phyloP scores from a whole-genome alignment of 2,797 vertebrate species.

The Cryptoprocta ferox region DNA sequence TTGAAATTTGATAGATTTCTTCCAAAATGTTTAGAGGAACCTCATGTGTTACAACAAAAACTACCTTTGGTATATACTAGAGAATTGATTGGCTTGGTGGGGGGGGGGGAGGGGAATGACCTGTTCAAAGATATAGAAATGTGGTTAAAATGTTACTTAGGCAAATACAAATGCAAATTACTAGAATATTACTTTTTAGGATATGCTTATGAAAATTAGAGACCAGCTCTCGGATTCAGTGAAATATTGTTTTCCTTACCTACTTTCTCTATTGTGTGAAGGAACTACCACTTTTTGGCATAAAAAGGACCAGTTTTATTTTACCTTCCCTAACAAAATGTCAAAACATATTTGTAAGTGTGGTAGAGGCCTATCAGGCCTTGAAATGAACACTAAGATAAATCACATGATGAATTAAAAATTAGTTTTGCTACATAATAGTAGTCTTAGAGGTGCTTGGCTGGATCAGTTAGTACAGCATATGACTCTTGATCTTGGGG shows the following conservation, averaged over 20 bases:
- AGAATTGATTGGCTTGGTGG: background rate
- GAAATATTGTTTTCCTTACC: slow-evolving; percentile 12
- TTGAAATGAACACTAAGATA: slow-evolving; percentile 34
- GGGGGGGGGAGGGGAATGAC: slow-evolving; percentile 53
- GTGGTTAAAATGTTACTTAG: slow-evolving; percentile 23
- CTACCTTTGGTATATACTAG: background rate
- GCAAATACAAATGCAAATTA: slow-evolving; percentile 34
- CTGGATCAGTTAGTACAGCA: background rate
- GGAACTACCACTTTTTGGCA: background rate
- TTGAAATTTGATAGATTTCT: slow-evolving; percentile 61
- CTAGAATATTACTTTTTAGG: slow-evolving; percentile 2
- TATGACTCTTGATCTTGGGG: background rate
- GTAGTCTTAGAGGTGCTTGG: background rate
- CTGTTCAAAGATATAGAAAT: slow-evolving; percentile 23
- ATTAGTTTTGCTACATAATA: background rate
- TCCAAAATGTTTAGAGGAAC: slow-evolving; percentile 42
- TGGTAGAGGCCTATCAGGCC: background rate
- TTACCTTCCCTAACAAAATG: slow-evolving; percentile 1
- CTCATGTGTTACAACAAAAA: background rate
- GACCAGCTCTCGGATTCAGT: background rate
- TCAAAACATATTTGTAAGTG: slow-evolving; percentile 6
- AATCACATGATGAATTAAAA: slow-evolving; percentile 9
- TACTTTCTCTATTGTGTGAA: background rate
- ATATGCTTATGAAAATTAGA: background rate
- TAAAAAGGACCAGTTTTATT: background rate